Base-by-base conservation (phyloP, 2,113 vertebrate species). In the Cettia cetti region DNA sequence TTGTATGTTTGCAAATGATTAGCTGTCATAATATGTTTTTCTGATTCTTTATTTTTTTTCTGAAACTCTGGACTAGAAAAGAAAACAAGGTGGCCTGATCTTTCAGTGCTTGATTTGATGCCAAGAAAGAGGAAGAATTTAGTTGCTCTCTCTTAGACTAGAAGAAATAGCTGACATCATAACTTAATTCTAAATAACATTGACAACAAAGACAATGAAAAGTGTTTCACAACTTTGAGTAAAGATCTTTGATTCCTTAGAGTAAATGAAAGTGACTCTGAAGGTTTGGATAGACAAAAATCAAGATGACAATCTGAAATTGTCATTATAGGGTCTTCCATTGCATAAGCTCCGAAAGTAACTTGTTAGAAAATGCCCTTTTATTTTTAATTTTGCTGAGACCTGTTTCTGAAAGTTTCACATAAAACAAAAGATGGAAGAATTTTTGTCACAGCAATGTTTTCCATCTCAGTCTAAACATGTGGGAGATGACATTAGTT, bases 1-100 rank as follows among this genome's bases (percentile, higher is more conserved):
- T 90, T 96, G 89, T 97, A 94, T 95, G 93, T 95, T 97, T 97
- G 93, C 96, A 96, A 94, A 97, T 96, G 93, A 98, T 97, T 96
- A 95, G 92, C 96, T 97, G 97, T 97, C 97, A 96, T 94, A 95
- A 92, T 95, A 89, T 72, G 92, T 95, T 96, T 95, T 81, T 93
- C 57, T 89, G 87, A 56, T 95, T 88, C 45, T 77, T 79, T 70
- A 63, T 71, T 95, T 95, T 89, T 69, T 92, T 95, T 20, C 53
- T 75, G 76, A 94, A 96, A 94, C 53, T 66, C 56, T 79, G 68
- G 81, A 44, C 60, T 89, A 79, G 63, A 84, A 87, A 66, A 86
- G 71, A 94, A 95, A 89, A 39, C 53, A 84, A 92, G 82, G 71
- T 79, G 86, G 53, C 59, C 84, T 94, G 70, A 24, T 74, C 72